Evolutionary conservation across 1,140 invertebrate genomes (phyloP).

Genomic region (Rhopalosiphum maidis): DNA sequence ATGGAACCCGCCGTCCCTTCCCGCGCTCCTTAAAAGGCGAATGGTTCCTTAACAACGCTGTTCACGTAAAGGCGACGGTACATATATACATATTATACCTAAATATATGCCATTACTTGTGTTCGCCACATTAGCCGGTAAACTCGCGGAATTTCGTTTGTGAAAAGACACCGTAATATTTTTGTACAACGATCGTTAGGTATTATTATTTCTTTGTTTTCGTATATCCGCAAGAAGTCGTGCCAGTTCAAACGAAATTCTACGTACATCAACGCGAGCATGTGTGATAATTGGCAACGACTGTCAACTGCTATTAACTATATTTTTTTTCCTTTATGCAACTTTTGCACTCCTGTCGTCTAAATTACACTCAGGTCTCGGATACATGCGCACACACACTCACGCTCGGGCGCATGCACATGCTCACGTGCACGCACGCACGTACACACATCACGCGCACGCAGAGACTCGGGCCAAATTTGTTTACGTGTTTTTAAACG

Average conservation of each 20-base stretch:
- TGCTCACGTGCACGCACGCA: background rate
- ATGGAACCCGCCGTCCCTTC: background rate
- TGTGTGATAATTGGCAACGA: slow-evolving; percentile 11
- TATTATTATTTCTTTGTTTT: background rate
- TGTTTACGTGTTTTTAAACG: background rate
- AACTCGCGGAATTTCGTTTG: background rate
- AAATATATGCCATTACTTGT: background rate
- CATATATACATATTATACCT: background rate
- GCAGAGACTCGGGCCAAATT: background rate
- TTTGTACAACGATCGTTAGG: background rate
- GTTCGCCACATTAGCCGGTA: background rate
- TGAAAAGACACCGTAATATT: background rate
- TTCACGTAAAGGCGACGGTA: background rate
- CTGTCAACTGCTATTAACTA: background rate
- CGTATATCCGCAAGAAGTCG: background rate
- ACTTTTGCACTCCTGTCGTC: slow-evolving; percentile 23
- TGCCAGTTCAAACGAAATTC: background rate
- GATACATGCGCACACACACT: background rate
- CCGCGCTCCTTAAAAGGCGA: background rate
- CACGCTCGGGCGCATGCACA: background rate
- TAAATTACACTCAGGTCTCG: background rate
- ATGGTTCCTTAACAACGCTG: background rate
- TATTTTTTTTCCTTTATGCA: background rate
- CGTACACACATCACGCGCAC: background rate
- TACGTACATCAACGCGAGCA: background rate